A percentile compares a stretch with the other conserved stretches of the same genome.
Conservation (phyloP, 2,888 invertebrate species). For the Leptinotarsa tumamoca region DNA sequence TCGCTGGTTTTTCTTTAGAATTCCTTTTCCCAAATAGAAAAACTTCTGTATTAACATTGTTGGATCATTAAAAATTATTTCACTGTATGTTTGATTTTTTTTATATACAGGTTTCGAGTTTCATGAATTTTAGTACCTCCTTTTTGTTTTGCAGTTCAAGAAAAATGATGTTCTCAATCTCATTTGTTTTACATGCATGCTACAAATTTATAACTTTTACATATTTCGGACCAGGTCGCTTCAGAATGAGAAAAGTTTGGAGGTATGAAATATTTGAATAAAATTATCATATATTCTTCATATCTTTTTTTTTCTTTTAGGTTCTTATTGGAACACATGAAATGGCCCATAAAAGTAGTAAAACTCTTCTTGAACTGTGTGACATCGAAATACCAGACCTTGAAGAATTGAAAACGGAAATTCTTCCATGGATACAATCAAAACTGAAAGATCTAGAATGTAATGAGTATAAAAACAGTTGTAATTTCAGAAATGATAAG, state of each 20-base stretch:
- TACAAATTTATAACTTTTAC: constrained; percentile 35
- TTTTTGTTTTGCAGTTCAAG: constrained; percentile 37
- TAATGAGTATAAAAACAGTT: constrained; percentile 3
- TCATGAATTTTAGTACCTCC: no score
- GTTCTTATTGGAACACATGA: not conserved
- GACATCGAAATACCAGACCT: constrained; percentile 30
- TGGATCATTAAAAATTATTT: no score
- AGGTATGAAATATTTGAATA: constrained; percentile 26
- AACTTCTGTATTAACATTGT: no score
- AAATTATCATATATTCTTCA: constrained; percentile 6
- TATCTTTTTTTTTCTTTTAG: constrained; percentile 21
- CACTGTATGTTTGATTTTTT: no score
- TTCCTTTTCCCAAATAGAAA: no score
- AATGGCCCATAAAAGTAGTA: constrained; percentile 4
- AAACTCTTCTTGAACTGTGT: constrained; percentile 19
- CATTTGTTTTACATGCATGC: constrained; percentile 36
- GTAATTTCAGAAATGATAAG: not conserved
- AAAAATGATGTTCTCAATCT: constrained; percentile 33
- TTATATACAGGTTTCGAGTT: no score
- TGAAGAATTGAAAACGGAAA: constrained; percentile 21
- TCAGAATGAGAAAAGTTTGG: constrained; percentile 29
- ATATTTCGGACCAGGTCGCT: constrained; percentile 35
- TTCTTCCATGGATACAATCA: constrained; percentile 29
- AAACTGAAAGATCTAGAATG: constrained; percentile 13
- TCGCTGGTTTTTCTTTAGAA: no score